A percentile compares a stretch with the other conserved stretches of the same genome.
Conservation (phyloP, 1,140 invertebrate genomes). For the Bombus balteatus region DNA sequence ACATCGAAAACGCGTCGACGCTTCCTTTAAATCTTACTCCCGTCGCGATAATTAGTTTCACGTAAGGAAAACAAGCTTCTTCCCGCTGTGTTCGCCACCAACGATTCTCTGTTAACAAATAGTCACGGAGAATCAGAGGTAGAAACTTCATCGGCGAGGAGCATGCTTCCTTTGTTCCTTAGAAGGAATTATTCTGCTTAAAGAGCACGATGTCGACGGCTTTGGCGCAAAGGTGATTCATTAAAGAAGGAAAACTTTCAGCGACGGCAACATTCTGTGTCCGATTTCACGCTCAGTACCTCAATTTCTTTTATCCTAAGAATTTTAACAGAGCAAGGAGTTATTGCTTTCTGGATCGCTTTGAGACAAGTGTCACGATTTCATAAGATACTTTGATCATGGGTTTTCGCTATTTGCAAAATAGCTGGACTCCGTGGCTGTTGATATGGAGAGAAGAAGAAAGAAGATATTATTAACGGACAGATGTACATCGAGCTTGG, state of each 20-base stretch:
- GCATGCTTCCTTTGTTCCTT: not conserved
- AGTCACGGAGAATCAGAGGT: too few species aligned
- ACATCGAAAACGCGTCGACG: not conserved
- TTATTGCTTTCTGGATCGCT: not conserved
- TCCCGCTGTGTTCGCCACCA: not conserved
- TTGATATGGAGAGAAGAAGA: not conserved
- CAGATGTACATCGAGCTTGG: too few species aligned
- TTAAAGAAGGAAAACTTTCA: not conserved
- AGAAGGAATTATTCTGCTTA: not conserved
- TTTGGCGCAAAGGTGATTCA: not conserved
- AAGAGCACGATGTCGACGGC: not conserved
- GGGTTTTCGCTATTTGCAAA: not conserved
- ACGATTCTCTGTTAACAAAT: not conserved
- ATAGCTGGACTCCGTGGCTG: constrained; percentile 13
- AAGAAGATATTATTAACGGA: not conserved
- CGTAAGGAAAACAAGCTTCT: constrained; percentile 5
- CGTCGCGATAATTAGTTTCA: constrained; percentile 6
- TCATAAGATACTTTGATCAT: not conserved
- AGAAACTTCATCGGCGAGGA: not conserved
- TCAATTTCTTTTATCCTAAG: too few species aligned
- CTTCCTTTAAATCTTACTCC: not conserved
- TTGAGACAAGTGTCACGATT: not conserved
- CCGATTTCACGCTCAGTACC: not conserved
- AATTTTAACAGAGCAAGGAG: not conserved
- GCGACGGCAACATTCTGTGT: not conserved